Conservation (phyloP, 2,888 invertebrate genomes). For the Galerucella pusilla region DNA sequence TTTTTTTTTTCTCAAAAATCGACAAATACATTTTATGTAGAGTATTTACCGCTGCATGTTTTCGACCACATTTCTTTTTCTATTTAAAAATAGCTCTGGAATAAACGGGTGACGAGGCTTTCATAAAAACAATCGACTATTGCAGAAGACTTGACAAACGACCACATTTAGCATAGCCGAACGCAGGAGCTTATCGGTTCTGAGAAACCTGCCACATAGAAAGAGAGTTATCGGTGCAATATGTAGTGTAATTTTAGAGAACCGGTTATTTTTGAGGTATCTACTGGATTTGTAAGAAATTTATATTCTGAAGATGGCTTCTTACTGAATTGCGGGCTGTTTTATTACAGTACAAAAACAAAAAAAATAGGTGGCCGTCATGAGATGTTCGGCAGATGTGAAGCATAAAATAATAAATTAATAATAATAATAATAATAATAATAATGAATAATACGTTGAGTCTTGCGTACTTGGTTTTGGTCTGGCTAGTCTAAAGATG, state of each 20-base stretch:
- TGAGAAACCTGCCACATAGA: slow-evolving; percentile 17
- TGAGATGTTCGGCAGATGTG: too few species aligned
- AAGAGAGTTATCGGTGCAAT: slow-evolving; percentile 2
- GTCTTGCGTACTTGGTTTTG: too few species aligned
- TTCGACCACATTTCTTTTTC: neutral
- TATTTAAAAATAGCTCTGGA: slow-evolving; percentile 4
- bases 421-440: too few species aligned
- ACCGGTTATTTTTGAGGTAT: neutral
- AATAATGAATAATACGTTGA: too few species aligned
- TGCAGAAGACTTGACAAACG: slow-evolving; percentile 9
- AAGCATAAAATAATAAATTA: too few species aligned
- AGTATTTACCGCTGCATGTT: neutral
- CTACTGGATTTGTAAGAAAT: neutral
- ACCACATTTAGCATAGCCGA: slow-evolving; percentile 10
- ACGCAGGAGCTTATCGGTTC: slow-evolving; percentile 10
- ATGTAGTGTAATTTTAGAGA: neutral
- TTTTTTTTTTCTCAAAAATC: neutral
- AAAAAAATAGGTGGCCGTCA: too few species aligned
- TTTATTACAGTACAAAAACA: too few species aligned
- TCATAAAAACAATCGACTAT: slow-evolving; percentile 10
- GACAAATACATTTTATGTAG: neutral
- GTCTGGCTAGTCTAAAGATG: too few species aligned
- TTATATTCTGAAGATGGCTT: too few species aligned
- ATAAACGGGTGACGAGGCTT: neutral
- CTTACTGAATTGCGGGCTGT: too few species aligned